These are phyloP conservation scores for Bucorvus abyssinicus DNA, from an alignment of 2,797 vertebrate species.

Conservation along the genomic window DNA sequence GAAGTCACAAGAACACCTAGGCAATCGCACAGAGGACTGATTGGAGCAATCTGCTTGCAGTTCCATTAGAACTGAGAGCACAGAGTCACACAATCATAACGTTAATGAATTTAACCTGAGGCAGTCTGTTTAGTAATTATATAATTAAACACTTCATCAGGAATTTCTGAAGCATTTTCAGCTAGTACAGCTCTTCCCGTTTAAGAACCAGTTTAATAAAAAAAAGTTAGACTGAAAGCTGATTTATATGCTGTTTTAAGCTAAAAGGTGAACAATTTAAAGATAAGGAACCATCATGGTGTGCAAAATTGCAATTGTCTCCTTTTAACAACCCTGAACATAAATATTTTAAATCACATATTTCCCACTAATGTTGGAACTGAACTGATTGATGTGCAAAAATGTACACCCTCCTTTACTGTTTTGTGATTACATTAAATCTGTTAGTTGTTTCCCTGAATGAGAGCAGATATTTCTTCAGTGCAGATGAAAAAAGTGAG, in stretches of 20 bases:
- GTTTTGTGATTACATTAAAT: conserved; percentile 33
- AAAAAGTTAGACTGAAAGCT: neutral
- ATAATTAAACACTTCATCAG: conserved; percentile 73
- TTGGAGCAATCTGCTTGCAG: conserved; percentile 76
- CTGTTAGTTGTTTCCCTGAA: conserved; percentile 44
- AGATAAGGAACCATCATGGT: conserved; percentile 40
- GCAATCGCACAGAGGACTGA: conserved; percentile 82
- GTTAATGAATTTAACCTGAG: conserved; percentile 81
- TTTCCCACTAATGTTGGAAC: conserved; percentile 9
- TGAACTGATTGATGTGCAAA: conserved; percentile 15
- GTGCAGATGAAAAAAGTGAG: neutral
- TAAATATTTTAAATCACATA: conserved; percentile 40
- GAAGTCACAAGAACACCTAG: conserved; percentile 90
- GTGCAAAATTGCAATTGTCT: conserved; percentile 53
- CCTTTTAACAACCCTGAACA: conserved; percentile 10
- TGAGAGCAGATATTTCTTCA: conserved; percentile 31
- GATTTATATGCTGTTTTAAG: conserved; percentile 14
- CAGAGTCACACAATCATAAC: conserved; percentile 50
- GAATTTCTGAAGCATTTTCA: conserved; percentile 18
- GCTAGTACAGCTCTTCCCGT: conserved; percentile 6
- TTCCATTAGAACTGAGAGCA: conserved; percentile 64
- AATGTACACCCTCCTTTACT: neutral
- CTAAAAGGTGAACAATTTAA: conserved; percentile 38
- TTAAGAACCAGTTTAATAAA: conserved; percentile 19
- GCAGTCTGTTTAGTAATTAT: conserved; percentile 77